These are phyloP conservation scores for Cnemophilus loriae DNA, from an alignment of 2,113 vertebrate species.

Conservation along the genomic window DNA sequence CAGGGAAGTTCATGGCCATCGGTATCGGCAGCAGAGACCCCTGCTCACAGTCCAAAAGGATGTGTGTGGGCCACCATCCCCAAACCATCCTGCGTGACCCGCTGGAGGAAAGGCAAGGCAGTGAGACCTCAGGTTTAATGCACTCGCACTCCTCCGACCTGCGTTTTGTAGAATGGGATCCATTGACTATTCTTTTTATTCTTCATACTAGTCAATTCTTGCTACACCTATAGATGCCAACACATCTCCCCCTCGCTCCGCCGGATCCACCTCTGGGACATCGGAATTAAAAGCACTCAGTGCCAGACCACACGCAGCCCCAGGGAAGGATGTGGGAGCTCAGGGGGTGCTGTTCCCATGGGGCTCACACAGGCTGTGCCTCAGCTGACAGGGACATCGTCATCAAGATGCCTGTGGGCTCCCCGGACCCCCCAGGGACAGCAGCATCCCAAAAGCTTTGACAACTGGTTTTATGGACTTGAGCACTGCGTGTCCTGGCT, in stretches of 20 bases:
- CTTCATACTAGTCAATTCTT: not conserved
- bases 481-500: accelerated
- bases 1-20: not conserved
- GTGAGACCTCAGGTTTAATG: not conserved
- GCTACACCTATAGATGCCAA: not conserved
- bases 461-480: not conserved
- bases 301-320: not conserved
- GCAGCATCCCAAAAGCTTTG: accelerated
- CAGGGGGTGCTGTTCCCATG: accelerated
- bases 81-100: accelerated
- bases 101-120: not conserved
- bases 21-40: not conserved
- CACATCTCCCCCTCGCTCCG: accelerated
- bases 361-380: not conserved
- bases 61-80: not conserved
- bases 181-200: not conserved
- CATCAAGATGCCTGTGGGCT: not conserved
- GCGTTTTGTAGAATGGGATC: not conserved
- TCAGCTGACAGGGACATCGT: accelerated
- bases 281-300: not conserved
- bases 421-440: not conserved
- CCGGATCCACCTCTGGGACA: not conserved
- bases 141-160: accelerated
- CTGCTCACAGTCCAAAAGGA: not conserved
- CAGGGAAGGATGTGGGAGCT: not conserved